Base-by-base conservation (phyloP, 1,140 invertebrate genomes). In the Lasioglossum baleicum region DNA sequence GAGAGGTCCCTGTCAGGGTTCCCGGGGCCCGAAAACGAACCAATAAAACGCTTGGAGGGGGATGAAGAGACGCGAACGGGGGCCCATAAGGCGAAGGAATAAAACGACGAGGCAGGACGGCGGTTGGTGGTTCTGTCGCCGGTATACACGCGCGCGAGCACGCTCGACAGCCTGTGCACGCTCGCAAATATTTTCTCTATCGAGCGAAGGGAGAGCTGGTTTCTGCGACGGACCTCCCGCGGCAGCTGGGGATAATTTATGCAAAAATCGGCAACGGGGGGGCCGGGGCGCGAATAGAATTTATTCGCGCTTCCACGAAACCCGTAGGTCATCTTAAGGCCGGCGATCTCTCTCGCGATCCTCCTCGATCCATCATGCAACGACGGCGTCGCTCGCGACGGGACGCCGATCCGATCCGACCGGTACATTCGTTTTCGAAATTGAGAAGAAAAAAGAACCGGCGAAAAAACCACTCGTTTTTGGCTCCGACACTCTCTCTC, bases 281-380 rank as follows among this genome's bases (percentile, higher is more conserved):
- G 26, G 17, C 4, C 17, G 22, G 4, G 67, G 73, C n/a, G 61
- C 53, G 67, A 72, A 82, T 66, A 78, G 58, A 82, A 79, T 82
- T 82, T 82, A 78, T 82, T 67, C 53, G 26, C n/a, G 20, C 42
- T 80, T 74, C 70, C 61, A 35, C 76, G 76, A 79, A 79, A 73
- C 51, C 40, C 61, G 60, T 63, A 31, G 75, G 75, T 78, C 68
- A 64, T n/a, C 42, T 51, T 11, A 11, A 11, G 31, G 17, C 31
- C 15, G 17, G 35, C 40, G 56, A 60, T 61, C 11, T 31, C 51
- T 58, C 74, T 31, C 17, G 2, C 22, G 75, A 63, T 76, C 22
- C 58, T n/a, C 48, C 65, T 51, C 75, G 74, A 81, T 81, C 80
- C 80, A 78, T 81, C 80, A 81, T 77, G 66, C 13, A 78, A 76